Evolutionary conservation across 2,797 vertebrate genomes (phyloP).

Genomic region (Paedocypris micromegethes): DNA sequence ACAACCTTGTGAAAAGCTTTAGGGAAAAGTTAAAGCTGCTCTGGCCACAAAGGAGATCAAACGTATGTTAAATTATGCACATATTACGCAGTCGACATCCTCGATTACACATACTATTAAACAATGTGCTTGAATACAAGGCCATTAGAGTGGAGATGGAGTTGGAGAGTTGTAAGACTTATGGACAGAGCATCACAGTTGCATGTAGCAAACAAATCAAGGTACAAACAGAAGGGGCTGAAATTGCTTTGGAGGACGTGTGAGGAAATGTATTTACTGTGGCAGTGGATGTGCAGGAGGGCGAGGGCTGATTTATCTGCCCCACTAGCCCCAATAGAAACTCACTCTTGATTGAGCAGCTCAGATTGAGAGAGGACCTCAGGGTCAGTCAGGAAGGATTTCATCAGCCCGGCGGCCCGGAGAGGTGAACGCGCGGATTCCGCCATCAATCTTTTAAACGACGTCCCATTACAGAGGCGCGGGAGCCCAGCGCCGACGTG

Average conservation of each 20-base stretch:
- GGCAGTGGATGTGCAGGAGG: conserved; percentile 33
- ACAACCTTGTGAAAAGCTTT: too few species aligned
- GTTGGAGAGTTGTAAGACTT: too few species aligned
- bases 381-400: conserved; percentile 61
- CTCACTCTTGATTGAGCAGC: conserved; percentile 68
- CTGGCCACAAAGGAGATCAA: too few species aligned
- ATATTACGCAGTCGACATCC: too few species aligned
- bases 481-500: conserved; percentile 26
- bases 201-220: conserved; percentile 29
- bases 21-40: too few species aligned
- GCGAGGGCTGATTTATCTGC: conserved; percentile 61
- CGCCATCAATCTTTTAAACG: conserved; percentile 62
- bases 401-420: conserved; percentile 58
- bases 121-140: too few species aligned
- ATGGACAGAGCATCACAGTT: too few species aligned
- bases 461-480: conserved; percentile 51
- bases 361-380: conserved; percentile 68
- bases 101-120: too few species aligned
- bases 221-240: conserved; percentile 40
- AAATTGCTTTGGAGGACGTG: conserved; percentile 16
- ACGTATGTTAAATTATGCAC: too few species aligned
- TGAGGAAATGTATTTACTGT: conserved; percentile 24
- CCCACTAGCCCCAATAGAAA: conserved; percentile 60
- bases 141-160: too few species aligned
- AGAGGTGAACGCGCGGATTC: conserved; percentile 46